Conservation (phyloP, 2,888 invertebrate species). For the Agrotis clavis region DNA sequence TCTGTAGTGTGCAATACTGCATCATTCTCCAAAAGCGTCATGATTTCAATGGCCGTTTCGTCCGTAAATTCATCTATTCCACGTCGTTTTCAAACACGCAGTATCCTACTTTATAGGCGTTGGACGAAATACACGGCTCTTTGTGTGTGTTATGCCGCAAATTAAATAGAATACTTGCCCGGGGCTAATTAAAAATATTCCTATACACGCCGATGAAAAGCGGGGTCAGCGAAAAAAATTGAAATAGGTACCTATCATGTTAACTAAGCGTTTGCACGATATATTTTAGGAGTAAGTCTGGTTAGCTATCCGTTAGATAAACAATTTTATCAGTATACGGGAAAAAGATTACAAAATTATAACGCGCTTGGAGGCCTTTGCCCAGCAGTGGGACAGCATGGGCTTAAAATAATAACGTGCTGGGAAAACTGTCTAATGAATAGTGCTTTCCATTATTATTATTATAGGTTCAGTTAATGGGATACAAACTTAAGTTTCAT, state of each 20-base stretch:
- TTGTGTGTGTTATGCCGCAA: conserved; percentile 80
- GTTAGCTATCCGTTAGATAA: conserved; percentile 14
- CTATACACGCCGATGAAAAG: conserved; percentile 75
- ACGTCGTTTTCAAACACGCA: conserved; percentile 78
- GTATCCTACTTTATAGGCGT: conserved; percentile 84
- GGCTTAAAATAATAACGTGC: not conserved
- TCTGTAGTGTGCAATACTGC: conserved; percentile 47
- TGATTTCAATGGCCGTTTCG: conserved; percentile 78
- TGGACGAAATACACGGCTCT: conserved; percentile 78
- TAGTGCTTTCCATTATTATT: conserved; percentile 10
- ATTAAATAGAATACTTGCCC: conserved; percentile 85
- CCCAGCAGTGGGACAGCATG: no score
- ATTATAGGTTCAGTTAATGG: no score
- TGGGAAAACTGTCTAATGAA: conserved; percentile 8
- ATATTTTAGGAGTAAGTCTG: conserved; percentile 17
- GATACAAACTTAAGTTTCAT: no score
- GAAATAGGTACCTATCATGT: conserved; percentile 59
- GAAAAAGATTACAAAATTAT: conserved; percentile 21
- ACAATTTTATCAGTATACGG: conserved; percentile 12
- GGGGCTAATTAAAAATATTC: conserved; percentile 82
- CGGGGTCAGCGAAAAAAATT: conserved; percentile 68
- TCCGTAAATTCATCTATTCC: conserved; percentile 75
- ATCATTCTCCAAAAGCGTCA: conserved; percentile 70
- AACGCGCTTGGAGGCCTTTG: no score
- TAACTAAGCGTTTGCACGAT: conserved; percentile 47